Evolutionary conservation across 2,113 vertebrate species (phyloP).

Genomic region (Fulmarus glacialis): DNA sequence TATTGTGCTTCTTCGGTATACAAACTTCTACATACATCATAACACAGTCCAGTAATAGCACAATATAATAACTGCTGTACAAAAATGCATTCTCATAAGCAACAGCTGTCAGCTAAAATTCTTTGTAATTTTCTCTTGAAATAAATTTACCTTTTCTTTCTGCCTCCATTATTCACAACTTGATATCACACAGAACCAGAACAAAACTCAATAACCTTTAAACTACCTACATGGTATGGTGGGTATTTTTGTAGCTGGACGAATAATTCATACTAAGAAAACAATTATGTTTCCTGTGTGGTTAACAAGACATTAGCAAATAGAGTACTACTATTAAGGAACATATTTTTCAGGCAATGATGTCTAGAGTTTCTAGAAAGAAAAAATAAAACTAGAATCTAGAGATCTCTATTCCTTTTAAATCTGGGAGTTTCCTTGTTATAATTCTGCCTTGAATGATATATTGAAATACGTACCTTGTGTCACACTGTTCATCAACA

Average conservation of each 20-base stretch:
- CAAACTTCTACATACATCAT: neutral
- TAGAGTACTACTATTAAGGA: neutral
- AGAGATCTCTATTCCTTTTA: neutral
- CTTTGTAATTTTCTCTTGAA: constrained; percentile 37
- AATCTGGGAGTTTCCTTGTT: neutral
- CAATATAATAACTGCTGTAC: neutral
- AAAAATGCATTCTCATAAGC: neutral
- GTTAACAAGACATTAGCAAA: neutral
- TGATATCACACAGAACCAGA: constrained; percentile 35
- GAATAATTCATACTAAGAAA: neutral
- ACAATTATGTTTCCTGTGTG: neutral
- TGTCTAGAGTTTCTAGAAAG: neutral
- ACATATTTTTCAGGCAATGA: neutral
- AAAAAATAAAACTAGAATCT: neutral
- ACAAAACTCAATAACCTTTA: constrained; percentile 34
- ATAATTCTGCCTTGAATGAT: neutral
- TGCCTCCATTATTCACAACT: constrained; percentile 53
- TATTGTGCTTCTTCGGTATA: neutral
- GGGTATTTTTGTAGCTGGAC: neutral
- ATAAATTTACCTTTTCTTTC: constrained; percentile 47
- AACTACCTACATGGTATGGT: neutral
- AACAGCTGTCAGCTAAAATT: constrained; percentile 34
- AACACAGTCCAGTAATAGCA: neutral
- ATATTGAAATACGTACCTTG: constrained; percentile 3
- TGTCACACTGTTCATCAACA: constrained; percentile 45